Percentiles rank a stretch among this genome's conserved stretches.
phyloP scores from a whole-genome alignment of 2,888 invertebrate genomes.

The Mimumesa dahlbomi region DNA sequence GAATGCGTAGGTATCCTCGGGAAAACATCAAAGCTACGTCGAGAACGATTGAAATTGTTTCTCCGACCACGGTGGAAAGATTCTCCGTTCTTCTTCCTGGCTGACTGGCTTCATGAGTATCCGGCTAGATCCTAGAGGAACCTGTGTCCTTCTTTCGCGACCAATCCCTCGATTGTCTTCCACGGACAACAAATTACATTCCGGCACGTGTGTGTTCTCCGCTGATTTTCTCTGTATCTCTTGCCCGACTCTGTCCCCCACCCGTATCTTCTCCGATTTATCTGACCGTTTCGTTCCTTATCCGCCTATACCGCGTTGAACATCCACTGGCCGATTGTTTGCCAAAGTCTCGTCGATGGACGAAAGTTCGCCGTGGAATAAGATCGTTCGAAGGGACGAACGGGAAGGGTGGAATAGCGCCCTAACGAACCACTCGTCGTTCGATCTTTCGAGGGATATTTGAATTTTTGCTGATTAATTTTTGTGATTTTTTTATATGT shows the following conservation, averaged over 20 bases:
- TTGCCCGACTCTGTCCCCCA: slow-evolving; percentile 20
- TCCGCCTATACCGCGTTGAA: slow-evolving; percentile 2
- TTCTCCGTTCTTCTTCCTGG: slow-evolving; percentile 38
- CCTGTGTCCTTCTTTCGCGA: slow-evolving; percentile 56
- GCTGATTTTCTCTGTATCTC: slow-evolving; percentile 57
- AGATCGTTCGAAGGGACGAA: not conserved
- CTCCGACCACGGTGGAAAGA: slow-evolving; percentile 60
- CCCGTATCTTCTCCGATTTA: slow-evolving; percentile 6
- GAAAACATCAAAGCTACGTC: slow-evolving; percentile 75
- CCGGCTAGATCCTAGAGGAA: slow-evolving; percentile 42
- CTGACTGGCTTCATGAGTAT: slow-evolving; percentile 45
- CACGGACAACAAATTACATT: slow-evolving; percentile 75
- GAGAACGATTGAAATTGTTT: slow-evolving; percentile 78
- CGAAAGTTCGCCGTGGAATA: slow-evolving; percentile 4
- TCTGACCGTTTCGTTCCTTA: not conserved
- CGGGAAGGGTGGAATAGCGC: not conserved
- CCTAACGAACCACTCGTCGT: not conserved
- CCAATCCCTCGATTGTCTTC: slow-evolving; percentile 73
- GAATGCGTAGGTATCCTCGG: slow-evolving; percentile 73
- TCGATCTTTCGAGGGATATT: too few relatives aligned
- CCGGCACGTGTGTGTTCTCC: slow-evolving; percentile 66
- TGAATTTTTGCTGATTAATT: too few relatives aligned
- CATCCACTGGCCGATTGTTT: slow-evolving; percentile 21
- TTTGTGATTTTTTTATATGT: too few relatives aligned
- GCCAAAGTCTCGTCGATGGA: slow-evolving; percentile 10